A percentile compares a stretch with the other conserved stretches of the same genome.
phyloP scores from a whole-genome alignment of 2,113 vertebrate genomes.

The Coptodon rendalli region DNA sequence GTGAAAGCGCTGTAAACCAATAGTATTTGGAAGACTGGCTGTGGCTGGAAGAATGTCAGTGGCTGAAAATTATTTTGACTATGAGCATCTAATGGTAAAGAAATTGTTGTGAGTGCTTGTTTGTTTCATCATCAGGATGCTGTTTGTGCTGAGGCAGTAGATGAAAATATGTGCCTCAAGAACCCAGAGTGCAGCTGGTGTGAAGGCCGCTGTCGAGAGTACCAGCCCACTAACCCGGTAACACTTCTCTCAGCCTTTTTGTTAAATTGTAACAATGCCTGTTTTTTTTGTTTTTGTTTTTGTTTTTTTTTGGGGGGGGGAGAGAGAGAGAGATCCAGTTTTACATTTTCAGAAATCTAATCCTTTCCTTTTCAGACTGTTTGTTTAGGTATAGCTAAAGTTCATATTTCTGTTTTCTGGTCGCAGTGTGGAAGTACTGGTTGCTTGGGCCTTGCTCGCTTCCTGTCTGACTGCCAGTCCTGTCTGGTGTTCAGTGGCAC shows the following conservation, averaged over 20 bases:
- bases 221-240: slow-evolving; percentile 77
- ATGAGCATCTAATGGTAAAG: neutral
- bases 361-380: neutral
- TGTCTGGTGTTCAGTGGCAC: slow-evolving; percentile 84
- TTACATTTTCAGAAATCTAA: neutral
- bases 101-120: neutral
- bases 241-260: neutral
- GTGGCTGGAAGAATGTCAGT: neutral
- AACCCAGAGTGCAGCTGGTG: slow-evolving; percentile 93
- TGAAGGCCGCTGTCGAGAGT: slow-evolving; percentile 82
- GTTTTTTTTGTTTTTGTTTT: neutral
- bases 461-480: slow-evolving; percentile 85
- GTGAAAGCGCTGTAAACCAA: neutral
- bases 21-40: neutral
- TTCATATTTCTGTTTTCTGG: neutral
- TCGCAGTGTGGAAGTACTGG: slow-evolving; percentile 83
- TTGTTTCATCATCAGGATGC: slow-evolving; percentile 67
- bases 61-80: neutral
- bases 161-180: slow-evolving; percentile 81
- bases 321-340: neutral
- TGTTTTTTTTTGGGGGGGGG: neutral
- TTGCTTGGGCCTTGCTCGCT: slow-evolving; percentile 84
- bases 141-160: slow-evolving; percentile 83
- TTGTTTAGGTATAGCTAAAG: neutral
- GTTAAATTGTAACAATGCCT: neutral